phyloP scores from a whole-genome alignment of 2,888 invertebrate genomes.

The Corbicula japonica region DNA sequence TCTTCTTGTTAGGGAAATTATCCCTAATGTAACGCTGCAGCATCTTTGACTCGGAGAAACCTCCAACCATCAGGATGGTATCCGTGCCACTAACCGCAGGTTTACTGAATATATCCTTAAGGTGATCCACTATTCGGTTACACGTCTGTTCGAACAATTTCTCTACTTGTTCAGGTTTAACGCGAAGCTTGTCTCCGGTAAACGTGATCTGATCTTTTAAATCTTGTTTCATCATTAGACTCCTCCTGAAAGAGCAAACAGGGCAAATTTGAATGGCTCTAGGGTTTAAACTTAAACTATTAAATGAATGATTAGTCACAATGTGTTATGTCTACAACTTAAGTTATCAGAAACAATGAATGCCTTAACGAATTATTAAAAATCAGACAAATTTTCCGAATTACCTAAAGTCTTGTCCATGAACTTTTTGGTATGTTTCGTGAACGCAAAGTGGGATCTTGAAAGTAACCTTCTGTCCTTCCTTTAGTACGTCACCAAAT shows the following conservation, averaged over 20 bases:
- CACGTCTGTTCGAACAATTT: constrained; percentile 23
- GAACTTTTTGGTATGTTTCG: constrained; percentile 4
- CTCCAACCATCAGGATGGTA: constrained; percentile 50
- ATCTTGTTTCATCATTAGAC: constrained; percentile 1
- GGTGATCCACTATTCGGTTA: constrained; percentile 26
- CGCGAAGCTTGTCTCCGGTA: constrained; percentile 43
- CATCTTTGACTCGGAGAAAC: constrained; percentile 46
- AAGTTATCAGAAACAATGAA: too few species aligned
- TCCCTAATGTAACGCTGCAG: constrained; percentile 29
- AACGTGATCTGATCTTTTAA: constrained; percentile 38
- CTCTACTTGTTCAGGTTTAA: constrained; percentile 23
- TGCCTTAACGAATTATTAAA: too few species aligned
- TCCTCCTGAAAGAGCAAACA: background rate
- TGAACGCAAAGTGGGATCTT: constrained; percentile 30
- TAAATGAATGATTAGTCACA: too few species aligned
- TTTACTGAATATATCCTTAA: constrained; percentile 24
- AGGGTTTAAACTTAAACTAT: too few species aligned
- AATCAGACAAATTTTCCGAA: too few species aligned
- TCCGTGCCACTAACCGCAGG: constrained; percentile 18
- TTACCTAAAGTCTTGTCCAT: constrained; percentile 36
- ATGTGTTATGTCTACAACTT: too few species aligned
- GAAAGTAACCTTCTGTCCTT: constrained; percentile 24
- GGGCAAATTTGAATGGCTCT: too few species aligned
- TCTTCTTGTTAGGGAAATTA: constrained; percentile 26
- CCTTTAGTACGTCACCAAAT: constrained; percentile 21